Conservation (phyloP, 2,797 vertebrate genomes). For the Euthynnus affinis region DNA sequence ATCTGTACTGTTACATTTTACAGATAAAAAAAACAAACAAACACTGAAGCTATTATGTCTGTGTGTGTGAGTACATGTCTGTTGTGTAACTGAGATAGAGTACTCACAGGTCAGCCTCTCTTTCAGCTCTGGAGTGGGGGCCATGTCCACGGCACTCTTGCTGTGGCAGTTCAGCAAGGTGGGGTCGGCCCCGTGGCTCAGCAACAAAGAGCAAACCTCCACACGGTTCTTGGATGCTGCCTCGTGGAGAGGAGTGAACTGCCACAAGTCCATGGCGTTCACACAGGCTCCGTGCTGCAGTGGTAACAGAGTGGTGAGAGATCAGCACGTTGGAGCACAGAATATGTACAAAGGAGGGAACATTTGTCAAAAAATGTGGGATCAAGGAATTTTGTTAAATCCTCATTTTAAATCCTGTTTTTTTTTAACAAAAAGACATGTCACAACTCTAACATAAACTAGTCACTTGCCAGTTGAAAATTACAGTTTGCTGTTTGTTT, state of each 20-base stretch:
- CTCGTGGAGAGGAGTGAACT: conserved; percentile 97
- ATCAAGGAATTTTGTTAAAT: no score
- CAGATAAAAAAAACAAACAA: no score
- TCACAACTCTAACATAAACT: no score
- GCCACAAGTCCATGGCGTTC: conserved; percentile 99
- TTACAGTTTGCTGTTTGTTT: no score
- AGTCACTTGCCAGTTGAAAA: no score
- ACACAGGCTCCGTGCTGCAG: conserved; percentile 96
- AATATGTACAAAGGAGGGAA: not conserved
- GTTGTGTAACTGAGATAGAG: conserved; percentile 5
- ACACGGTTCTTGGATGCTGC: conserved; percentile 97
- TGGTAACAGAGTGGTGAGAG: not conserved
- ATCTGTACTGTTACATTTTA: not conserved
- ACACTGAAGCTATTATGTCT: no score
- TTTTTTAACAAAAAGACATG: no score
- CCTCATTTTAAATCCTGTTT: no score
- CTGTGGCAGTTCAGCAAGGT: conserved; percentile 97
- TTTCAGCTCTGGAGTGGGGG: conserved; percentile 95
- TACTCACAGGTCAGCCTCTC: conserved; percentile 94
- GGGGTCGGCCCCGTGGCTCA: conserved; percentile 96
- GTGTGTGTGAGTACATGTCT: no score
- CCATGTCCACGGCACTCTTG: conserved; percentile 97
- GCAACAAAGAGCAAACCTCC: conserved; percentile 95
- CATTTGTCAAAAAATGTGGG: not conserved
- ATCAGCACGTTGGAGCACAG: not conserved